phyloP scores from a whole-genome alignment of 2,888 invertebrate genomes.

The Hypsopygia costalis region DNA sequence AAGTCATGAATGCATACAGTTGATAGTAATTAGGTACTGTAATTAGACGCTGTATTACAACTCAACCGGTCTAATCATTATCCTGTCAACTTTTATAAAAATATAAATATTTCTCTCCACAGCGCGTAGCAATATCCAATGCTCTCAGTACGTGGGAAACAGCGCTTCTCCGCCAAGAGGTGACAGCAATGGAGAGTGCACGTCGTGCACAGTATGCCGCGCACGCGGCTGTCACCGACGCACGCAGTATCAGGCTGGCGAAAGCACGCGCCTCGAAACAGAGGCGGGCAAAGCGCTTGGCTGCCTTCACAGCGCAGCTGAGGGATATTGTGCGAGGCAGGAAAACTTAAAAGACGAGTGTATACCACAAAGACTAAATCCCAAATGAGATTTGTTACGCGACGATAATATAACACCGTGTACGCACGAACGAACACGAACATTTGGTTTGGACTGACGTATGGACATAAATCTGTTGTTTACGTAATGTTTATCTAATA shows the following conservation, averaged over 20 bases:
- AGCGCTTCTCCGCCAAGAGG: conserved; percentile 41
- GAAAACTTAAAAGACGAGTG: not conserved
- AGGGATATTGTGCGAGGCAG: conserved; percentile 43
- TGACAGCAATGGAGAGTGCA: conserved; percentile 39
- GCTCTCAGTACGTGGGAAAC: conserved; percentile 57
- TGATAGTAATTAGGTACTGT: too few relatives aligned
- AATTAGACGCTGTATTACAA: too few relatives aligned
- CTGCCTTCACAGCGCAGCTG: conserved; percentile 46
- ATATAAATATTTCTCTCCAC: conserved; percentile 10
- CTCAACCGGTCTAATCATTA: too few relatives aligned
- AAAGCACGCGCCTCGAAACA: conserved; percentile 30
- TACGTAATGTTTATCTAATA: too few relatives aligned
- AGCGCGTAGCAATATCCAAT: conserved; percentile 60
- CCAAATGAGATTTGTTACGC: too few relatives aligned
- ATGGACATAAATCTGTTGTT: too few relatives aligned
- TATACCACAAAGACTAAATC: too few relatives aligned
- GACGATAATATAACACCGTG: too few relatives aligned
- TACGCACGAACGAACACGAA: too few relatives aligned
- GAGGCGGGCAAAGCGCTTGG: conserved; percentile 37
- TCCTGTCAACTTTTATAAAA: too few relatives aligned
- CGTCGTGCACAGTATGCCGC: conserved; percentile 44
- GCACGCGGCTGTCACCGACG: conserved; percentile 38
- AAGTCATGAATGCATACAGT: too few relatives aligned
- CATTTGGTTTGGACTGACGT: too few relatives aligned
- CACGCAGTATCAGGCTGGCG: conserved; percentile 31